phyloP scores from a whole-genome alignment of 2,797 vertebrate species.

The Sternotherus odoratus region DNA sequence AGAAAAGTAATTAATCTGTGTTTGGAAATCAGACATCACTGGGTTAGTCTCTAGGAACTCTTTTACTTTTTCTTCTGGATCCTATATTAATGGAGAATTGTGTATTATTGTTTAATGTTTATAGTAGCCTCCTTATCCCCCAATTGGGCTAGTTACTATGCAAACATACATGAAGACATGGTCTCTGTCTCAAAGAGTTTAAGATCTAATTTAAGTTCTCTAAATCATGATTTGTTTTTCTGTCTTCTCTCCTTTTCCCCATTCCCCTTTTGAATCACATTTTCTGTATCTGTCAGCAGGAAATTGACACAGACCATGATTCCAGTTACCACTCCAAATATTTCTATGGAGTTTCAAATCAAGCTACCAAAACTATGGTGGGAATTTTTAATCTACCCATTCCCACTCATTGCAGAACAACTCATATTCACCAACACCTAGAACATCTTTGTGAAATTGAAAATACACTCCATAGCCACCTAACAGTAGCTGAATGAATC shows the following conservation, averaged over 20 bases:
- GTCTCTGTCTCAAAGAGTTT: neutral
- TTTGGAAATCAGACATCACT: conserved; percentile 84
- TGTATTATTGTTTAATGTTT: conserved; percentile 19
- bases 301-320: neutral
- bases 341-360: neutral
- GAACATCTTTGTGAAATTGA: neutral
- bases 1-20: conserved; percentile 84
- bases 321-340: neutral
- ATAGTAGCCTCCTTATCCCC: fast-evolving
- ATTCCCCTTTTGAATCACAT: neutral
- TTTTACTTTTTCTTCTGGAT: conserved; percentile 85
- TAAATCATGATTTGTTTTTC: neutral
- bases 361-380: neutral
- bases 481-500: neutral
- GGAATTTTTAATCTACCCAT: neutral
- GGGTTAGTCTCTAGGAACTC: conserved; percentile 82
- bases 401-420: neutral
- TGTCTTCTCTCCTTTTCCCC: neutral
- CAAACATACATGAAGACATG: neutral
- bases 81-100: conserved; percentile 73
- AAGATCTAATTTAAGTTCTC: neutral
- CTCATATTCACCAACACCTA: neutral
- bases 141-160: neutral
- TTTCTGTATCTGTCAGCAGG: neutral
- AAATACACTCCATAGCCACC: neutral